Conservation (phyloP, 2,888 invertebrate genomes). For the Napeogenes sylphis region DNA sequence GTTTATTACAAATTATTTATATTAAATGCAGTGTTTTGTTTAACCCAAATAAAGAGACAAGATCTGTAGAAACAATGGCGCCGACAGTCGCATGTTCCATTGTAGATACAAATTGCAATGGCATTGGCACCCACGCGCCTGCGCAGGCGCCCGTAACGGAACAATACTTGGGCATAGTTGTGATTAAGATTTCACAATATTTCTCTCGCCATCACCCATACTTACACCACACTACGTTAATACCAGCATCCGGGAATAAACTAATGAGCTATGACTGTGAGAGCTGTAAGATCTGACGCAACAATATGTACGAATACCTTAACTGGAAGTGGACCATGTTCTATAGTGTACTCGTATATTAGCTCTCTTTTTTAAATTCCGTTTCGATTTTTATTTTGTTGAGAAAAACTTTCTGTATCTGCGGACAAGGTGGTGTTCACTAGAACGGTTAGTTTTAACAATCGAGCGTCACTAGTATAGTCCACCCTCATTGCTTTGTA, state of each 20-base stretch:
- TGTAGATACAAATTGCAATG: constrained; percentile 34
- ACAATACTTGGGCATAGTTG: constrained; percentile 38
- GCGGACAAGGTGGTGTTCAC: too few relatives aligned
- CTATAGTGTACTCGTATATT: too few relatives aligned
- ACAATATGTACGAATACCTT: too few relatives aligned
- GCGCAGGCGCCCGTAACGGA: constrained; percentile 30
- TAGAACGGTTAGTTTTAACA: too few relatives aligned
- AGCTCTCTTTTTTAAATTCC: too few relatives aligned
- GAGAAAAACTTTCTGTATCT: too few relatives aligned
- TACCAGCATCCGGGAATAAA: constrained; percentile 22
- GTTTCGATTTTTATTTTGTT: too few relatives aligned
- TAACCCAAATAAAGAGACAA: constrained; percentile 30
- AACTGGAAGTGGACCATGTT: too few relatives aligned
- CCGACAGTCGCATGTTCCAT: constrained; percentile 26
- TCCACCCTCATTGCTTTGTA: too few relatives aligned
- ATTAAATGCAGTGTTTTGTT: constrained; percentile 23
- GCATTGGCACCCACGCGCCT: constrained; percentile 41
- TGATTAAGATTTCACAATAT: constrained; percentile 48
- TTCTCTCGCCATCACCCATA: constrained; percentile 53
- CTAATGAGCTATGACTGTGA: neutral
- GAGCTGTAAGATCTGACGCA: neutral
- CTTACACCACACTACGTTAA: constrained; percentile 56
- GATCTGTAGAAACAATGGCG: constrained; percentile 28
- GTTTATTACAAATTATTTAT: neutral
- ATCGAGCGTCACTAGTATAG: too few relatives aligned